phyloP scores from a whole-genome alignment of 2,888 invertebrate species.

The Melolontha melolontha region DNA sequence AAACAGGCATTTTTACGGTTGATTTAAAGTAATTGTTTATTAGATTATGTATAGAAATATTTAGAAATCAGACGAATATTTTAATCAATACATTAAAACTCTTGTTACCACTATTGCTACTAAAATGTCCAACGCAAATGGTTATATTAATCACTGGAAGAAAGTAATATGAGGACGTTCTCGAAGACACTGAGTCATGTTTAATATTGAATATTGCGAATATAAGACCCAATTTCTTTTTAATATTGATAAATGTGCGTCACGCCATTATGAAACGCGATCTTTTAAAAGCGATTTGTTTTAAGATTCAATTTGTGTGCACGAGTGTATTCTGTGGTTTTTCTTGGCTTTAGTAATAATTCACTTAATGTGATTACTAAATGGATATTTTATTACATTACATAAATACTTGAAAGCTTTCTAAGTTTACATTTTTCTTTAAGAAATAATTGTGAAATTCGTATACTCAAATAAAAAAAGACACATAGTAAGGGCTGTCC shows the following conservation, averaged over 20 bases:
- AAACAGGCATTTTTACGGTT: too few species aligned
- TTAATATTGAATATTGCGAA: constrained; percentile 3
- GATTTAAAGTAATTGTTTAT: too few species aligned
- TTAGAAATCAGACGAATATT: too few species aligned
- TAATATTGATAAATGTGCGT: constrained; percentile 7
- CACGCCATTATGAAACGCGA: neutral
- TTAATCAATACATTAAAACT: too few species aligned
- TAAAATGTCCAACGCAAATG: neutral
- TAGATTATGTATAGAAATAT: too few species aligned
- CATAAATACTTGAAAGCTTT: too few species aligned
- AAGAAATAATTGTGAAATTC: too few species aligned
- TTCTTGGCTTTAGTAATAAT: neutral
- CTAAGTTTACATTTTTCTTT: too few species aligned
- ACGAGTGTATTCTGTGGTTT: neutral
- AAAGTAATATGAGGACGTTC: neutral
- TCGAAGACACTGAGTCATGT: neutral
- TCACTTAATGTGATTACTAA: neutral
- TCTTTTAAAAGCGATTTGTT: constrained; percentile 7
- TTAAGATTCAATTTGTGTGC: constrained; percentile 1
- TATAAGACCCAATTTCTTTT: constrained; percentile 2
- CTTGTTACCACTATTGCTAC: too few species aligned
- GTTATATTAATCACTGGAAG: constrained; percentile 7
- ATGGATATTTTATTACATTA: neutral
- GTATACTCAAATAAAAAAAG: too few species aligned
- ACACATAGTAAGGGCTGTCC: too few species aligned